Base-by-base conservation (phyloP, 2,797 vertebrate genomes). In the Peromyscus attwateri region DNA sequence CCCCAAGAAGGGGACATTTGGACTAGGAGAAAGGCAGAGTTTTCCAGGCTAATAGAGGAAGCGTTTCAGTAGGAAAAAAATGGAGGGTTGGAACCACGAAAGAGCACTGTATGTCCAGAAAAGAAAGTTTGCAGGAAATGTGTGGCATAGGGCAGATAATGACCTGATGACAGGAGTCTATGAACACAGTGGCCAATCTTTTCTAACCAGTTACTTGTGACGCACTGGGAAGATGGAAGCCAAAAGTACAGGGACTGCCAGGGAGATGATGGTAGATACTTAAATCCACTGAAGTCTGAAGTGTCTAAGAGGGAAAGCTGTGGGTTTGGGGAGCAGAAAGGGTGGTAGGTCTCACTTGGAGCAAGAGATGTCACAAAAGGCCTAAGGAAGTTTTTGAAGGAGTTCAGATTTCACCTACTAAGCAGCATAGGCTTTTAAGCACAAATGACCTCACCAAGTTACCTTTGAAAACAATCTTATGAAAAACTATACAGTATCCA, bases 1-100 rank as follows among this genome's bases (percentile, higher is more conserved):
- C 73, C 21, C n/a, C 25, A 34, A 37, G 73, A 49, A 91, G 81
- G 82, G 84, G 62, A 66, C 43, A 68, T 94, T 91, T 87, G 87
- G 2, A 81, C 1, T 76, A 55, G 16, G 57, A 55, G 37, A 75
- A 46, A 64, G 43, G 37, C 68, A 31, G 37, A 40, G 1, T 76
- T 87, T 87, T 89, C 68, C 71, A 52, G 55, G 46, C 57, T 13
- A 85, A 64, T 34, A 43, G 9, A 71, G 19, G 11, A 93, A 92
- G 27, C n/a, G 43, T 95, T 87, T 87, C 1, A 0, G 2, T 70
- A 83, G 84, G 3, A n/a, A n/a, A 52, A 49, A 49, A 11, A 49
- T 46, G 34, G 84, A 6, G 46, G 0, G 0, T 21, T 37, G 34
- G 71, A 93, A 70, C 19, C 27, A 0, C 46, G 55, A 57, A 94